A percentile compares a stretch with the other conserved stretches of the same genome.
These are phyloP conservation scores for Palythoa heliodiscus DNA, from an alignment of 92 coral and sea anemone genomes.

Conservation along the genomic window DNA sequence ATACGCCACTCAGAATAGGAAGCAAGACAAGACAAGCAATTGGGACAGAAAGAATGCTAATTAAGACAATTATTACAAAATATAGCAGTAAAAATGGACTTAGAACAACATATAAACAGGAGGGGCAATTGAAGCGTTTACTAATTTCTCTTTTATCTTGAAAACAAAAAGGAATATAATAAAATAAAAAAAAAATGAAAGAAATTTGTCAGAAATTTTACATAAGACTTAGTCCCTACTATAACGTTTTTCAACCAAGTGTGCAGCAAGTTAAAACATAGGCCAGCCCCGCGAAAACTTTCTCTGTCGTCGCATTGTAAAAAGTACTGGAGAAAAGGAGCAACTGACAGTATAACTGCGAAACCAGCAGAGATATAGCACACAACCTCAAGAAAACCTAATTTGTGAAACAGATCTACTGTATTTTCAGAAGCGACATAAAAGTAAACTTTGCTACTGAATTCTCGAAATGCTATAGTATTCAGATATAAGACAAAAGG, in stretches of 20 bases:
- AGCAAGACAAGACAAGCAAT: no score
- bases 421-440: background rate
- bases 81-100: background rate
- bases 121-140: background rate
- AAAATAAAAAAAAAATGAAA: background rate
- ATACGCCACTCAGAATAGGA: no score
- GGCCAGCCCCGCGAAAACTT: background rate
- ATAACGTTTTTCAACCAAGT: background rate
- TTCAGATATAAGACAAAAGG: background rate
- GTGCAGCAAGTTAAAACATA: background rate
- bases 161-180: constrained; percentile 8
- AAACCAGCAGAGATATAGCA: background rate
- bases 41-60: background rate
- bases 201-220: no score
- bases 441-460: background rate
- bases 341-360: background rate
- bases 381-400: background rate
- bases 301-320: background rate
- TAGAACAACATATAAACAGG: background rate
- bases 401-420: background rate
- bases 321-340: background rate
- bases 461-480: background rate
- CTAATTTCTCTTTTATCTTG: background rate
- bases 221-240: background rate
- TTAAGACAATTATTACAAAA: background rate